Conservation (phyloP, 2,113 vertebrate species). For the Phaethon lepturus region DNA sequence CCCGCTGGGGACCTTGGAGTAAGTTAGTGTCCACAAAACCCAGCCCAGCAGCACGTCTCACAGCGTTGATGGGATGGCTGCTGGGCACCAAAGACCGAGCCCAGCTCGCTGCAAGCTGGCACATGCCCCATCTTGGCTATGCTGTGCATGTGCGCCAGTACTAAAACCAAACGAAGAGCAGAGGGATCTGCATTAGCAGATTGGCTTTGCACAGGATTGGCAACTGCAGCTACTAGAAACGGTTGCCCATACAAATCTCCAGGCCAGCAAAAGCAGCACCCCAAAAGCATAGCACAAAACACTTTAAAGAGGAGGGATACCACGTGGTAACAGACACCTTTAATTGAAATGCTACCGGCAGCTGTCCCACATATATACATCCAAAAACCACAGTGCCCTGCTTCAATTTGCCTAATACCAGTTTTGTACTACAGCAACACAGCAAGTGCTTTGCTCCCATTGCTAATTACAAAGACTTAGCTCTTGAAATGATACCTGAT, state of each 20-base stretch:
- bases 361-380: background rate
- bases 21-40: background rate
- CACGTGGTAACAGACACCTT: background rate
- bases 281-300: background rate
- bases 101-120: background rate
- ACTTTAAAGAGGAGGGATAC: background rate
- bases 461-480: slow-evolving; percentile 10
- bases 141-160: background rate
- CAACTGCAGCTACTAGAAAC: background rate
- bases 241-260: background rate
- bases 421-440: background rate
- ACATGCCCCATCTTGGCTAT: background rate
- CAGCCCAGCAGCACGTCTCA: background rate
- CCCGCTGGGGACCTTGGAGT: background rate
- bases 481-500: background rate
- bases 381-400: background rate
- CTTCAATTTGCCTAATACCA: background rate
- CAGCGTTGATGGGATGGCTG: background rate
- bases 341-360: background rate
- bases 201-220: background rate
- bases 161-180: accelerated
- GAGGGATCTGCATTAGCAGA: background rate
- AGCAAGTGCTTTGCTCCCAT: background rate
- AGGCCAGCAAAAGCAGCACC: background rate
- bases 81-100: background rate